A percentile compares a stretch with the other conserved stretches of the same genome.
These are phyloP conservation scores for Elaphurus davidianus DNA, from an alignment of 2,113 vertebrate species.

Conservation along the genomic window DNA sequence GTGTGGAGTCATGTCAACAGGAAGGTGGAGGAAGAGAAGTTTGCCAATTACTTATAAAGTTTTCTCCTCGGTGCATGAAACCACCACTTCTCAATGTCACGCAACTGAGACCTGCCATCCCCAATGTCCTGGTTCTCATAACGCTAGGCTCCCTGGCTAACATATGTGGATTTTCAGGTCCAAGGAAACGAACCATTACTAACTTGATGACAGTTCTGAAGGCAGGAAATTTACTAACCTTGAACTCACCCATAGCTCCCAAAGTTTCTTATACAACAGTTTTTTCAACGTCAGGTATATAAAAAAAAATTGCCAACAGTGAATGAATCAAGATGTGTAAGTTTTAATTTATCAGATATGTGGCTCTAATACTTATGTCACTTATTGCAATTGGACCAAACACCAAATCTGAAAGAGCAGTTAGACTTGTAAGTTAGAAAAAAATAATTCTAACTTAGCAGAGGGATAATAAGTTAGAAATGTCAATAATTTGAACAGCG, in stretches of 20 bases:
- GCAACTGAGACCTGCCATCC: neutral
- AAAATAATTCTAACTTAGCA: neutral
- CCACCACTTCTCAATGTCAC: neutral
- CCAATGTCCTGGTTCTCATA: neutral
- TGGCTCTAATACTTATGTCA: neutral
- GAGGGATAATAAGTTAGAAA: neutral
- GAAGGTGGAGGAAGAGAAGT: neutral
- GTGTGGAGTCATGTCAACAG: neutral
- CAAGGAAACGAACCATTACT: neutral
- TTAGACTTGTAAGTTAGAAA: neutral
- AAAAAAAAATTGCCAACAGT: neutral
- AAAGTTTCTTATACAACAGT: neutral
- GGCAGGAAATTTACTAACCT: neutral
- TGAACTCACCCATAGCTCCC: neutral
- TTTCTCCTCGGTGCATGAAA: neutral
- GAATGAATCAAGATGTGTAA: neutral
- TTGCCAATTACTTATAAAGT: neutral
- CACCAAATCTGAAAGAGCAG: constrained; percentile 27
- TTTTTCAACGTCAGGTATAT: neutral
- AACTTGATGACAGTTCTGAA: neutral
- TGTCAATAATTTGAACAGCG: neutral
- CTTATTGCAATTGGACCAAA: neutral
- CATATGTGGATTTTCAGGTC: neutral
- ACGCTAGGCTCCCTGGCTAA: neutral
- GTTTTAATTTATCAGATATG: constrained; percentile 2